Conservation (phyloP, 2,113 vertebrate genomes). For the Jacana jacana region DNA sequence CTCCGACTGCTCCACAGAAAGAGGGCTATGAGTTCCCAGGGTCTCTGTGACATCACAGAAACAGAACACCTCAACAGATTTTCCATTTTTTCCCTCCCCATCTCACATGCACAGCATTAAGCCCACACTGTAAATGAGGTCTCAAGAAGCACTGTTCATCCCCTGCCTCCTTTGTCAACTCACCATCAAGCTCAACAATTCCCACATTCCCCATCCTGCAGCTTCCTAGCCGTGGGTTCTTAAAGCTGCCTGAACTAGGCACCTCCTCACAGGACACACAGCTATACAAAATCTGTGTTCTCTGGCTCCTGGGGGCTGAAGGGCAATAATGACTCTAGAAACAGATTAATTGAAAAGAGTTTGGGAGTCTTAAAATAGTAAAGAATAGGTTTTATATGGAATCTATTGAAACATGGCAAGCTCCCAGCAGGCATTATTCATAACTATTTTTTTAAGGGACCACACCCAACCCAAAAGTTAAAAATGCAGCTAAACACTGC, state of each 20-base stretch:
- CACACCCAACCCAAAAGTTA: slow-evolving; percentile 73
- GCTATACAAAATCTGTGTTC: background rate
- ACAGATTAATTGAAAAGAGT: slow-evolving; percentile 33
- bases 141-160: background rate
- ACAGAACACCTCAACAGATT: background rate
- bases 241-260: background rate
- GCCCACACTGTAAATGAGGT: background rate
- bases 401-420: slow-evolving; percentile 73
- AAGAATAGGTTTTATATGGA: slow-evolving; percentile 67
- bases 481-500: slow-evolving; percentile 63
- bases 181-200: background rate
- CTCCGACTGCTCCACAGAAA: background rate
- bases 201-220: background rate
- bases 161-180: background rate
- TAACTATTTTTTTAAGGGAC: slow-evolving; percentile 75
- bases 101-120: background rate
- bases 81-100: background rate
- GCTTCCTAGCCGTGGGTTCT: background rate
- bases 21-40: background rate
- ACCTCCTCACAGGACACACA: background rate
- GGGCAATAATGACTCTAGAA: slow-evolving; percentile 5
- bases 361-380: slow-evolving; percentile 59
- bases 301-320: slow-evolving; percentile 18
- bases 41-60: background rate
- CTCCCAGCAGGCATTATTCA: slow-evolving; percentile 79